Conservation (phyloP, 2,113 vertebrate genomes). For the Zapornia atra region DNA sequence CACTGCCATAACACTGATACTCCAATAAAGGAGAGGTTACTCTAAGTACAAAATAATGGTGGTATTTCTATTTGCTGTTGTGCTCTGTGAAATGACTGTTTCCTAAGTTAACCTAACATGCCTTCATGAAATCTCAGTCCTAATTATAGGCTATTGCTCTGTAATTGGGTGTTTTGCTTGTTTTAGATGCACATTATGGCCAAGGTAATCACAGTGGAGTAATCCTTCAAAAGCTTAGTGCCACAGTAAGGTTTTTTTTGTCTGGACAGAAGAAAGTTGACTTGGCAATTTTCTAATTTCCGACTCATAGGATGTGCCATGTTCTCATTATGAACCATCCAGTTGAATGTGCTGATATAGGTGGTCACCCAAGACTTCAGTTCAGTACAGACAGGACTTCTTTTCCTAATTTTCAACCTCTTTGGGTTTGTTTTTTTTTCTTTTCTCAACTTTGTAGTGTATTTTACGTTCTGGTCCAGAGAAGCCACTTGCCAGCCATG, state of each 20-base stretch:
- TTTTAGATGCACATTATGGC: background rate
- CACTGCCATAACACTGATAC: background rate
- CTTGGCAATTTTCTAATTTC: background rate
- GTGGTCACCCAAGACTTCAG: background rate
- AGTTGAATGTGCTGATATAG: background rate
- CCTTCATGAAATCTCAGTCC: background rate
- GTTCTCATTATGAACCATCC: background rate
- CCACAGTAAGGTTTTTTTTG: background rate
- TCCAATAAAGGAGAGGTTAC: background rate
- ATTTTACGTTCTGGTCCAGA: background rate
- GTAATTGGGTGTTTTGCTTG: background rate
- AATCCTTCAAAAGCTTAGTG: background rate
- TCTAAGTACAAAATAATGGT: background rate
- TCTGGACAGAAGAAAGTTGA: background rate
- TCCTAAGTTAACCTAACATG: background rate
- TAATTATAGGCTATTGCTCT: background rate
- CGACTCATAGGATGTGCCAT: accelerated
- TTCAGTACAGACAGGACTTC: background rate
- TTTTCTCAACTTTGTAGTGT: background rate
- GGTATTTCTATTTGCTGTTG: background rate
- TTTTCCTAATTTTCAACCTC: background rate
- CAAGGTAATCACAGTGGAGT: slow-evolving; percentile 1
- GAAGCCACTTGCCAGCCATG: background rate
- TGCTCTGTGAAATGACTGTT: background rate
- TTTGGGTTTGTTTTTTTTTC: background rate